phyloP scores from a whole-genome alignment of 2,888 invertebrate species.

The Agapostemon virescens region DNA sequence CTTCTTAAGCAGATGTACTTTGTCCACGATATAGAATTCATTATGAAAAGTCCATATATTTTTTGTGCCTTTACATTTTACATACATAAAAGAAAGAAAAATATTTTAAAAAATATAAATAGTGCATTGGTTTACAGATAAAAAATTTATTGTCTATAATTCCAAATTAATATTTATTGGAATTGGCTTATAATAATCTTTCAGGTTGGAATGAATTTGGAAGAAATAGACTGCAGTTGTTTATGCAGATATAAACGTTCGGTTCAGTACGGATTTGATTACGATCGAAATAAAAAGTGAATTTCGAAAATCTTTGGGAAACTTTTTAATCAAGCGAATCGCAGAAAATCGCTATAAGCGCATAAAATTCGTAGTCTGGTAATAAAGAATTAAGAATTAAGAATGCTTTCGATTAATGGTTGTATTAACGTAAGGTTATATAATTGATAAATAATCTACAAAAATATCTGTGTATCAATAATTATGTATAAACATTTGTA shows the following conservation, averaged over 20 bases:
- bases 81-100: conserved; percentile 16
- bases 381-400: conserved; percentile 2
- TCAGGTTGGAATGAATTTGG: conserved; percentile 1
- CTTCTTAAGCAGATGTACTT: conserved; percentile 21
- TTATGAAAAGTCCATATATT: conserved; percentile 40
- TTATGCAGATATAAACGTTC: background rate
- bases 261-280: background rate
- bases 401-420: background rate
- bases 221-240: background rate
- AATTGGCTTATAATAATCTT: background rate
- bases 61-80: conserved; percentile 34
- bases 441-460: conserved; percentile 14
- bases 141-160: background rate
- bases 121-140: conserved; percentile 11
- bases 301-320: background rate
- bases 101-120: conserved; percentile 1
- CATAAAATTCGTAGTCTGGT: background rate
- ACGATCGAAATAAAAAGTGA: background rate
- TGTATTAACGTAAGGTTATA: conserved; percentile 5
- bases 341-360: background rate
- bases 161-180: conserved; percentile 17
- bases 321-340: background rate
- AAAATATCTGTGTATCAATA: conserved; percentile 14
- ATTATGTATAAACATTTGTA: conserved; percentile 18
- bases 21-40: conserved; percentile 23